Evolutionary conservation across 2,888 invertebrate species (phyloP).

Genomic region (Drosophila melanosoma): DNA sequence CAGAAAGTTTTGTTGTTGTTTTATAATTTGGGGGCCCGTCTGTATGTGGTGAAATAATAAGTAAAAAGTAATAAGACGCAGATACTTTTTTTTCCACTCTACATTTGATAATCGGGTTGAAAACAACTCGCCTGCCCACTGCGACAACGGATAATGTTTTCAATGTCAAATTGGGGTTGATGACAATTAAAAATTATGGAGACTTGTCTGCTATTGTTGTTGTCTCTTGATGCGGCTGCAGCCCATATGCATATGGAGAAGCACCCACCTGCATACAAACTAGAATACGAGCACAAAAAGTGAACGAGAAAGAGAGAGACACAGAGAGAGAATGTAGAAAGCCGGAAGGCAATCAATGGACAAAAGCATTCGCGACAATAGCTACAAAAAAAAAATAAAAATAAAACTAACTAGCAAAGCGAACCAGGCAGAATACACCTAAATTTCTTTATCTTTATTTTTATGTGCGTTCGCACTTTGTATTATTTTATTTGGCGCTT

Average conservation of each 20-base stretch:
- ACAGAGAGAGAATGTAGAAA: conserved; percentile 1
- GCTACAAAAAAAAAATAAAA: background rate
- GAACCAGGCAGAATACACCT: conserved; percentile 35
- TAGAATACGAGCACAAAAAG: background rate
- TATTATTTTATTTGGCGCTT: conserved; percentile 41
- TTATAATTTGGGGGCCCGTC: conserved; percentile 74
- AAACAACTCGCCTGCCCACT: conserved; percentile 1
- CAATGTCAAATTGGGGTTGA: conserved; percentile 52
- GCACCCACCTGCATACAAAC: conserved; percentile 15
- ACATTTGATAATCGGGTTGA: background rate
- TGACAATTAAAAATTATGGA: conserved; percentile 34
- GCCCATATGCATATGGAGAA: conserved; percentile 2
- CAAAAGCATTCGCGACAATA: conserved; percentile 36
- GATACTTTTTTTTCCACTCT: conserved; percentile 2
- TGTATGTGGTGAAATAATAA: conserved; percentile 72
- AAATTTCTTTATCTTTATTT: conserved; percentile 55
- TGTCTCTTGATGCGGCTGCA: conserved; percentile 25
- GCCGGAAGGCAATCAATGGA: conserved; percentile 63
- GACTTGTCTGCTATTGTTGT: background rate
- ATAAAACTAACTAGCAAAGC: conserved; percentile 19
- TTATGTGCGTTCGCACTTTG: conserved; percentile 21
- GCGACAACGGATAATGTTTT: conserved; percentile 9
- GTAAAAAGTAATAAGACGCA: conserved; percentile 13
- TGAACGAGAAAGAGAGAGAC: background rate
- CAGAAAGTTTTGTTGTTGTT: conserved; percentile 4